A percentile compares a stretch with the other conserved stretches of the same genome.
Evolutionary conservation across 1,140 invertebrate species (phyloP).

Genomic region (Argopecten irradians): DNA sequence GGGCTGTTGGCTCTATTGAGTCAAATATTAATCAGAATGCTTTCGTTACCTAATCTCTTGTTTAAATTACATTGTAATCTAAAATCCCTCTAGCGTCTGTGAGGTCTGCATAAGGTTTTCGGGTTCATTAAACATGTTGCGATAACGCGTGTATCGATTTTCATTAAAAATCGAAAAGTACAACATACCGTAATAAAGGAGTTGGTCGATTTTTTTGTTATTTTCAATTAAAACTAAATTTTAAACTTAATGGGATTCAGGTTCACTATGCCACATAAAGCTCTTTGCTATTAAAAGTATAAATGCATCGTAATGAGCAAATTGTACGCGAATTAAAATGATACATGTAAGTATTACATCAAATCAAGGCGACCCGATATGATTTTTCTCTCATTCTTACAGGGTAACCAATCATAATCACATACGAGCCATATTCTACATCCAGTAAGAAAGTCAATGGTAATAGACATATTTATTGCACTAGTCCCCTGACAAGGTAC

Average conservation of each 20-base stretch:
- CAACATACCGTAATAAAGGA: not conserved
- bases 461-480: no score
- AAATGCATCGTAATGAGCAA: not conserved
- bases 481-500: no score
- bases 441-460: no score
- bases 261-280: not conserved
- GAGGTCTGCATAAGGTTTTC: not conserved
- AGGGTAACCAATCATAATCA: no score
- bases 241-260: not conserved
- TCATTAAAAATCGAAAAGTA: constrained; percentile 23
- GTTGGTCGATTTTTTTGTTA: not conserved
- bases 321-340: not conserved
- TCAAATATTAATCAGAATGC: not conserved
- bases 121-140: constrained; percentile 9
- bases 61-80: constrained; percentile 6
- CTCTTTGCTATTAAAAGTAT: not conserved
- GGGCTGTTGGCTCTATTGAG: not conserved
- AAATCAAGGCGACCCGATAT: no score
- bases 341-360: no score
- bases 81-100: not conserved
- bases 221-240: not conserved
- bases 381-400: no score
- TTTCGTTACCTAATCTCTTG: not conserved
- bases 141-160: not conserved
- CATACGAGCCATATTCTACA: no score